Evolutionary conservation across 2,888 invertebrate species (phyloP).

Genomic region (Oasisia sp.): DNA sequence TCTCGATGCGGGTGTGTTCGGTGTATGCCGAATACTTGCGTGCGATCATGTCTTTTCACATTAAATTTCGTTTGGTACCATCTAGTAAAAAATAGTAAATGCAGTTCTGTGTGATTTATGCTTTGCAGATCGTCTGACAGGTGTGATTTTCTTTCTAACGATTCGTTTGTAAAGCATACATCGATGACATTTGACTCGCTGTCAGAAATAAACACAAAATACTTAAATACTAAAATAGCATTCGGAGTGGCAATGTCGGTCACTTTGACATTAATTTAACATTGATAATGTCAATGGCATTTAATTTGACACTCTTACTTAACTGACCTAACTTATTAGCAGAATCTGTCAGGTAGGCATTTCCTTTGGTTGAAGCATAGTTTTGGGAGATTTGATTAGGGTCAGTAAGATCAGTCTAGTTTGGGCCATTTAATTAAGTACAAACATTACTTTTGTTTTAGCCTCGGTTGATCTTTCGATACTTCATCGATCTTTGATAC

Average conservation of each 20-base stretch:
- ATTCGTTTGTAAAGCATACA: background rate
- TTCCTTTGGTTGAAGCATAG: too few species aligned
- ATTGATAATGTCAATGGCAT: background rate
- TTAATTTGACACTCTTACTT: too few species aligned
- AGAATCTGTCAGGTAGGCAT: too few species aligned
- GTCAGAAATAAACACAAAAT: background rate
- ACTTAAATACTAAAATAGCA: too few species aligned
- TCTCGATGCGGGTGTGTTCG: background rate
- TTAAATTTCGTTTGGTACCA: background rate
- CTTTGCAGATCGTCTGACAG: background rate
- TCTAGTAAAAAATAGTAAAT: background rate
- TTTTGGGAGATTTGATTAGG: too few species aligned
- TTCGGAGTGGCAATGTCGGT: background rate
- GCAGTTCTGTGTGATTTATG: background rate
- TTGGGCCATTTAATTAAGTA: too few species aligned
- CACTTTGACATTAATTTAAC: background rate
- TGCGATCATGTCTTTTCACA: background rate
- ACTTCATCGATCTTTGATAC: too few species aligned
- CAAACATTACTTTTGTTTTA: too few species aligned
- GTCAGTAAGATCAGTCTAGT: too few species aligned
- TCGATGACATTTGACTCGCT: background rate
- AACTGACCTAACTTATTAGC: too few species aligned
- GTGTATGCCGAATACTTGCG: too few species aligned
- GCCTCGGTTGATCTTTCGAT: too few species aligned
- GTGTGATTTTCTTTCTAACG: background rate